These are phyloP conservation scores for Amphiprion clarkii DNA, from an alignment of 2,797 vertebrate species.

Conservation along the genomic window DNA sequence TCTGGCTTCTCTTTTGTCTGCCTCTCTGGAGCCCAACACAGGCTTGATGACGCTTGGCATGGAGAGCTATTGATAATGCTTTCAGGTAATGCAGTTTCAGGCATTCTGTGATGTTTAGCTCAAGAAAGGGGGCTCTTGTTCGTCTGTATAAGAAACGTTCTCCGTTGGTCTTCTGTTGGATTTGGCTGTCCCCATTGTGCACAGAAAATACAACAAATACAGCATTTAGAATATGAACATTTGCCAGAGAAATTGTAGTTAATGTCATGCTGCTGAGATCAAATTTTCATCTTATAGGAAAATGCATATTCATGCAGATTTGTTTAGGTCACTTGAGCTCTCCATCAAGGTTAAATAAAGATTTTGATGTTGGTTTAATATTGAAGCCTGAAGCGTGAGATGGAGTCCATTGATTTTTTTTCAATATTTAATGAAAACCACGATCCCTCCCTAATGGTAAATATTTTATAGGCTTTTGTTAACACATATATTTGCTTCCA, in stretches of 20 bases:
- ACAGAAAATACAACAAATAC: not conserved
- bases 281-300: no score
- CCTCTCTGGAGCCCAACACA: slow-evolving; percentile 31
- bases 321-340: not conserved
- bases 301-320: not conserved
- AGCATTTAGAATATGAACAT: no score
- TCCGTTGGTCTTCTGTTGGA: not conserved
- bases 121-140: not conserved
- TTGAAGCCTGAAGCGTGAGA: not conserved
- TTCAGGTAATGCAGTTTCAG: slow-evolving; percentile 13
- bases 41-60: slow-evolving; percentile 4
- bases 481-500: not conserved
- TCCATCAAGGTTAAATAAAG: not conserved
- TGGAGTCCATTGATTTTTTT: not conserved
- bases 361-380: not conserved
- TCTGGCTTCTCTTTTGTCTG: slow-evolving; percentile 58
- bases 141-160: not conserved
- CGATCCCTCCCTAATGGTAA: no score
- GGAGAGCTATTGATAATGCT: slow-evolving; percentile 8
- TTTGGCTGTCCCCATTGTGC: not conserved
- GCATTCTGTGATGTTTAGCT: not conserved
- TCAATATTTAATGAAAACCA: no score
- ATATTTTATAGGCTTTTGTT: not conserved
- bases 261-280: no score
- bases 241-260: no score